These are phyloP conservation scores for Portevinia maculata DNA, from an alignment of 2,888 invertebrate species.

Conservation along the genomic window DNA sequence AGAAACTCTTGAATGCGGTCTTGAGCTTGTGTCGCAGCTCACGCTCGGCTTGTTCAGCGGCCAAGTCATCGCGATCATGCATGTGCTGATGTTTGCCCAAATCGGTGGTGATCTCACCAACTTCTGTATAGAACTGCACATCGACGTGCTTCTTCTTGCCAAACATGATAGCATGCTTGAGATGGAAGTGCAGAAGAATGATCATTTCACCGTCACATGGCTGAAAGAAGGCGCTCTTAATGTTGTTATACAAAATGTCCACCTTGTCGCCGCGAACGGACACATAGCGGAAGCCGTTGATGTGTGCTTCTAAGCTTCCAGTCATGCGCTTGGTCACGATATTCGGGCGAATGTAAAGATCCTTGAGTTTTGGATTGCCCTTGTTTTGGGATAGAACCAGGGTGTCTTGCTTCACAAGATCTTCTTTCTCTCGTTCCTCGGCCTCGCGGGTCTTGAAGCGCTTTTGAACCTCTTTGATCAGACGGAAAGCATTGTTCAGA, in stretches of 20 bases:
- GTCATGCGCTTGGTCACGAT: constrained; percentile 98
- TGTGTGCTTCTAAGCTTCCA: constrained; percentile 96
- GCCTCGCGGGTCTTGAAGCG: constrained; percentile 99
- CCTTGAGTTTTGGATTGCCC: constrained; percentile 98
- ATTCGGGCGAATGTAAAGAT: constrained; percentile 99
- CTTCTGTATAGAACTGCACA: constrained; percentile 99
- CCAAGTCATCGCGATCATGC: constrained; percentile 99
- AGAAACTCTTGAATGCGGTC: constrained; percentile 98
- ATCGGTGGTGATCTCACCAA: constrained; percentile 99
- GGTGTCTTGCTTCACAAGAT: constrained; percentile 99
- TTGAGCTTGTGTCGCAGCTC: constrained; percentile 98
- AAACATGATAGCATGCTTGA: constrained; percentile 99
- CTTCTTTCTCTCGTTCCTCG: constrained; percentile 99
- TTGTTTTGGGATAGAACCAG: constrained; percentile 96
- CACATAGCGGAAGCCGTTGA: constrained; percentile 98
- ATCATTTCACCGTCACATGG: constrained; percentile 99
- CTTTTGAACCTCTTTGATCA: constrained; percentile 99
- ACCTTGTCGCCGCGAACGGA: constrained; percentile 99
- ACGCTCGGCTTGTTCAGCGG: constrained; percentile 98
- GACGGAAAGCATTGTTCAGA: constrained; percentile 96
- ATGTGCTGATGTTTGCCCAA: constrained; percentile 99
- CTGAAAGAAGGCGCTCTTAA: constrained; percentile 99
- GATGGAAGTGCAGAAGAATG: constrained; percentile 98
- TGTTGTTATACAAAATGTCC: constrained; percentile 99
- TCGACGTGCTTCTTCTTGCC: constrained; percentile 99